These are phyloP conservation scores for Eonycteris spelaea DNA, from an alignment of 2,113 vertebrate species.

Conservation along the genomic window DNA sequence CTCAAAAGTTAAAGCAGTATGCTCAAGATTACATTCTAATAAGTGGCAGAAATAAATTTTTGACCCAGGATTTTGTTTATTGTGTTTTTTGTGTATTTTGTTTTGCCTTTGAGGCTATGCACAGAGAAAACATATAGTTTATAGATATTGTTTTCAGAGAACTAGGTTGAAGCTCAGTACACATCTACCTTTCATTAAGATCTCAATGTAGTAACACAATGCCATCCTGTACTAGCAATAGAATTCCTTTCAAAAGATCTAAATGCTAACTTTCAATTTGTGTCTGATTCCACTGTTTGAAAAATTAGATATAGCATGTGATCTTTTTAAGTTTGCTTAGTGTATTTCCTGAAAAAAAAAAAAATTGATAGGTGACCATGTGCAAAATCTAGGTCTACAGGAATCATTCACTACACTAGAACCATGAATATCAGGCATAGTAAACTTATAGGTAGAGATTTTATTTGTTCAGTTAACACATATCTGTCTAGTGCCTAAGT, in stretches of 20 bases:
- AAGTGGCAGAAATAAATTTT: not conserved
- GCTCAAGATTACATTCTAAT: not conserved
- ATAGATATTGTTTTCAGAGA: not conserved
- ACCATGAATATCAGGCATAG: not conserved
- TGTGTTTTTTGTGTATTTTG: not conserved
- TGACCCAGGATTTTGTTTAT: not conserved
- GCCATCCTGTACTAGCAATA: not conserved
- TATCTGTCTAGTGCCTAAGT: not conserved
- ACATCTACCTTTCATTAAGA: not conserved
- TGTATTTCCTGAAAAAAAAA: not conserved
- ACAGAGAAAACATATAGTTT: not conserved
- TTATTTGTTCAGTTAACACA: not conserved
- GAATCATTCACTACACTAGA: not conserved
- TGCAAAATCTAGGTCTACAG: not conserved
- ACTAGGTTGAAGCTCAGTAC: not conserved
- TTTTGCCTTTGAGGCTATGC: not conserved
- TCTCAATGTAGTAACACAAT: not conserved
- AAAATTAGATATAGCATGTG: not conserved
- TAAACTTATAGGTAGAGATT: not conserved
- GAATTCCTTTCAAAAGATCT: not conserved
- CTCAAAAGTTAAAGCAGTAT: not conserved
- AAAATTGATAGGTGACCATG: not conserved
- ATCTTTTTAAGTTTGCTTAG: not conserved
- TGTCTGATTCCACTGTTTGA: not conserved
- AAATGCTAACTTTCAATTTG: not conserved